These are phyloP conservation scores for Micromys minutus DNA, from an alignment of 2,113 vertebrate species.

Conservation along the genomic window DNA sequence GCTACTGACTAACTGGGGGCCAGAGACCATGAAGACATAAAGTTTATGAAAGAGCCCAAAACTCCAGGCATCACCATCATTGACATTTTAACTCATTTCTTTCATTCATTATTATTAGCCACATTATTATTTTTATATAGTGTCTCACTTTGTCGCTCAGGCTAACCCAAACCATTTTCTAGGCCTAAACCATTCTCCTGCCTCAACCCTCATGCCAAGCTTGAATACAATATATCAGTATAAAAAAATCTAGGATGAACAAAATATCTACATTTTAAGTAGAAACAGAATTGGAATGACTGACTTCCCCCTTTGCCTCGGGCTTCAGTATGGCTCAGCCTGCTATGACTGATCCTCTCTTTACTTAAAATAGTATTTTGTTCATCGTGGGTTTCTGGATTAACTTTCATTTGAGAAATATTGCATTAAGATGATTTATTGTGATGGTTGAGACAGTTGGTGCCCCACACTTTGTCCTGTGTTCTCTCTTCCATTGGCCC, in stretches of 20 bases:
- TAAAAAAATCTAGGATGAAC: slow-evolving; percentile 5
- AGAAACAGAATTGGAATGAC: background rate
- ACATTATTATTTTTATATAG: background rate
- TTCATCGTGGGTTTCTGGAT: slow-evolving; percentile 29
- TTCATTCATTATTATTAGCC: background rate
- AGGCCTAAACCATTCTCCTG: background rate
- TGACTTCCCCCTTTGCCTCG: slow-evolving; percentile 3
- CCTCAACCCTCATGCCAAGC: background rate
- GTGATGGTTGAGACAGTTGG: background rate
- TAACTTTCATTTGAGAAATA: slow-evolving; percentile 32
- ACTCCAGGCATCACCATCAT: background rate
- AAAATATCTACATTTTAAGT: slow-evolving; percentile 9
- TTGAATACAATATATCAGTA: background rate
- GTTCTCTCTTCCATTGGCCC: background rate
- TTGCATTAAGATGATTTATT: background rate
- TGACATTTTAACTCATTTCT: background rate
- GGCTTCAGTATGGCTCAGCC: background rate
- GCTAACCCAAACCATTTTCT: background rate
- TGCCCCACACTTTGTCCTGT: background rate
- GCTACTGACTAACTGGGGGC: background rate
- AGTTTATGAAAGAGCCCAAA: background rate
- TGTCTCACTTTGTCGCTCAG: background rate
- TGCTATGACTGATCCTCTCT: background rate
- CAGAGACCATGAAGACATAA: background rate
- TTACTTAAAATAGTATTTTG: slow-evolving; percentile 21